phyloP scores from a whole-genome alignment of 2,797 vertebrate genomes.

The Siniperca undulata region DNA sequence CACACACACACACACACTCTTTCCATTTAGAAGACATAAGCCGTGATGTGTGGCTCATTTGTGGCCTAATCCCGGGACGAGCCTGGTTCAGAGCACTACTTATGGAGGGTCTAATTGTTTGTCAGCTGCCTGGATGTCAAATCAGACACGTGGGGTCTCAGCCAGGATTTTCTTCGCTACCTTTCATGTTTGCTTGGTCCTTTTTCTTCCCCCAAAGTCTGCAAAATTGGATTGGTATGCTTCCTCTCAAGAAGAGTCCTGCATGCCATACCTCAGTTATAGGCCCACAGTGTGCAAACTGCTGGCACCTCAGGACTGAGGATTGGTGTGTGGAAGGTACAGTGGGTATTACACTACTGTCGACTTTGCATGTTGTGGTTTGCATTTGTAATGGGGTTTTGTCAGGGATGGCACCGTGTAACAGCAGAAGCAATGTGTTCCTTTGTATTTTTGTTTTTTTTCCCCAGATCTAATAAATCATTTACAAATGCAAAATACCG shows the following conservation, averaged over 20 bases:
- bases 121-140: constrained; percentile 81
- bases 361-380: constrained; percentile 66
- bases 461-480: constrained; percentile 48
- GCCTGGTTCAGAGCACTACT: constrained; percentile 77
- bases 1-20: constrained; percentile 33
- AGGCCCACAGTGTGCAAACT: constrained; percentile 72
- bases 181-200: constrained; percentile 79
- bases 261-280: constrained; percentile 76
- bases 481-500: constrained; percentile 41
- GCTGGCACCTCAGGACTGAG: constrained; percentile 69
- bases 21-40: constrained; percentile 75
- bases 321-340: constrained; percentile 62
- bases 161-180: constrained; percentile 76
- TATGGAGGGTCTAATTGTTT: constrained; percentile 84
- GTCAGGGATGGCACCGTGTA: constrained; percentile 33
- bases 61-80: constrained; percentile 78
- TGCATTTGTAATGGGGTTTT: constrained; percentile 56
- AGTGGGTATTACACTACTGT: constrained; percentile 66
- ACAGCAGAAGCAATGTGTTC: constrained; percentile 28
- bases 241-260: constrained; percentile 74
- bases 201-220: constrained; percentile 73
- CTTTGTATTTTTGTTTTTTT: neutral
- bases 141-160: constrained; percentile 76
- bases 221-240: constrained; percentile 84
- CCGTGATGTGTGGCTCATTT: constrained; percentile 78